Evolutionary conservation across 2,113 vertebrate genomes (phyloP).

Genomic region (Rhinopomastus cyanomelas): DNA sequence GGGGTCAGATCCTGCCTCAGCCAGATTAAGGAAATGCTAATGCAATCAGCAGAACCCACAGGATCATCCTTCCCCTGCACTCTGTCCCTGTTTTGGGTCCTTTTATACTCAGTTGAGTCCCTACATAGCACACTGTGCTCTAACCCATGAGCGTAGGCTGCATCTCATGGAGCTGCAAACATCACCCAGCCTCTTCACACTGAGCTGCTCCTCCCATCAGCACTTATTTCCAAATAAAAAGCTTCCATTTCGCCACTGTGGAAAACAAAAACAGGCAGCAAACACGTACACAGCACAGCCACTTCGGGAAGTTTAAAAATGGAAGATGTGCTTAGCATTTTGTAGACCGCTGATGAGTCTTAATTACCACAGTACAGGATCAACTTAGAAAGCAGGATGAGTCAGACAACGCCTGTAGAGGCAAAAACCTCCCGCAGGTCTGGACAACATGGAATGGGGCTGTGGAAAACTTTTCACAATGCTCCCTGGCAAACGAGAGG

Average conservation of each 20-base stretch:
- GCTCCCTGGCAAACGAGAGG: not conserved
- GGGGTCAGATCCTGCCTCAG: not conserved
- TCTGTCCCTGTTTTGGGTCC: not conserved
- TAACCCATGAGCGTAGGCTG: rapidly evolving
- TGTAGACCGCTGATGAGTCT: not conserved
- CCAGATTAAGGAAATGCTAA: not conserved
- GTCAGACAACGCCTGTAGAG: not conserved
- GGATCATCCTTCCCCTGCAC: not conserved
- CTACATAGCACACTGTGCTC: not conserved
- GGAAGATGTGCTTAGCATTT: not conserved
- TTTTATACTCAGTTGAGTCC: not conserved
- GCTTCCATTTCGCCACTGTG: not conserved
- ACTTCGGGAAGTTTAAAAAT: not conserved
- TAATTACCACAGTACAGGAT: not conserved
- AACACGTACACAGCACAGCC: rapidly evolving
- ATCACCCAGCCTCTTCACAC: not conserved
- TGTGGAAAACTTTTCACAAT: not conserved
- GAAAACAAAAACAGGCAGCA: not conserved
- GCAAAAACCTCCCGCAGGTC: not conserved
- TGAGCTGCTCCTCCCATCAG: not conserved
- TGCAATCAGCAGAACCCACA: not conserved
- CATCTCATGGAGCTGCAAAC: not conserved
- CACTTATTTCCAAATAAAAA: not conserved
- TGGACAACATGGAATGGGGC: rapidly evolving
- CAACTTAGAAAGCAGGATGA: not conserved